These are phyloP conservation scores for Rugalucina vietnamica DNA, from an alignment of 2,888 invertebrate genomes.

Conservation along the genomic window DNA sequence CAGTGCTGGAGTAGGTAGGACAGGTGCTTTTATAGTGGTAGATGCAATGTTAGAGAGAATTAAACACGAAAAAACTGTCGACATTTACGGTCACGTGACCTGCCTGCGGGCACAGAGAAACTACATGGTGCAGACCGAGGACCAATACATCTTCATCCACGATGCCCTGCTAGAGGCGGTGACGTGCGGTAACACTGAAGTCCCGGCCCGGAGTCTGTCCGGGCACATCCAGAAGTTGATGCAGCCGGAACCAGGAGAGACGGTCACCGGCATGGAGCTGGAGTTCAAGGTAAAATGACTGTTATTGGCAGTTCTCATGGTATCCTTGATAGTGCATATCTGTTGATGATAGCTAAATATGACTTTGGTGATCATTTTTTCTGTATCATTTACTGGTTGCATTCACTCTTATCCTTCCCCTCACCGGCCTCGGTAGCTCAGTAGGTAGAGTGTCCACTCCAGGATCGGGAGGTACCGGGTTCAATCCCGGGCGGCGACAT, in stretches of 20 bases:
- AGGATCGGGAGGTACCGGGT: too few relatives aligned
- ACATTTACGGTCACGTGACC: slow-evolving; percentile 99
- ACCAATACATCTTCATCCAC: slow-evolving; percentile 99
- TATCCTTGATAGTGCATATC: too few relatives aligned
- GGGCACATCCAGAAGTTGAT: slow-evolving; percentile 97
- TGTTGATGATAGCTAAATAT: too few relatives aligned
- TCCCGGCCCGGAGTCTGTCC: slow-evolving; percentile 96
- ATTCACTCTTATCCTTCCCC: too few relatives aligned
- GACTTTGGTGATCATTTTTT: too few relatives aligned
- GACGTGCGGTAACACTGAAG: slow-evolving; percentile 97
- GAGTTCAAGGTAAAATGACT: slow-evolving; percentile 81
- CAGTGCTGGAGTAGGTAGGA: slow-evolving; percentile 94
- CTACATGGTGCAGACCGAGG: slow-evolving; percentile 99
- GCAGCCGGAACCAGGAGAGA: slow-evolving; percentile 87
- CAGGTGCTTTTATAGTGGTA: slow-evolving; percentile 99
- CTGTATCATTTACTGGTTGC: too few relatives aligned
- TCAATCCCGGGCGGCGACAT: too few relatives aligned
- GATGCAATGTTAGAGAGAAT: slow-evolving; percentile 99
- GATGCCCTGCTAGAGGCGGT: slow-evolving; percentile 98
- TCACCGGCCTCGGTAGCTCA: too few relatives aligned
- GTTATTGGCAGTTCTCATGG: neutral
- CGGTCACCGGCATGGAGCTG: slow-evolving; percentile 83
- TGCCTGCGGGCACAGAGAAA: slow-evolving; percentile 98
- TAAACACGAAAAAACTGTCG: slow-evolving; percentile 98
- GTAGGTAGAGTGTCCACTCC: too few relatives aligned